phyloP scores from a whole-genome alignment of 2,797 vertebrate genomes.

The Podarcis lilfordi region DNA sequence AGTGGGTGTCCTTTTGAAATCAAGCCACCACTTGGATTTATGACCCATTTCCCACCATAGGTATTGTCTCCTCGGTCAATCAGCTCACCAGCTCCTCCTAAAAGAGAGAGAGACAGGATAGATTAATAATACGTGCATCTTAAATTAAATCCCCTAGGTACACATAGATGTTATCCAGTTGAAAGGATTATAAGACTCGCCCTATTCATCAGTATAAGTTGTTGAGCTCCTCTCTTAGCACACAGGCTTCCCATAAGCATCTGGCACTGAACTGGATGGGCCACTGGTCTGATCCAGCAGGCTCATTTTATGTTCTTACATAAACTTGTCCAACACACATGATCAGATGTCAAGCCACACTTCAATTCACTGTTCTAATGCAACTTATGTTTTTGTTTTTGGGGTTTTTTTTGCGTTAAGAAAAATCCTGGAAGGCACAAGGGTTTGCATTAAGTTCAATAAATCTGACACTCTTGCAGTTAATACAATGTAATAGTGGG shows the following conservation, averaged over 20 bases:
- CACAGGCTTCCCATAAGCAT: too few species aligned
- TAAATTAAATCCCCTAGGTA: not conserved
- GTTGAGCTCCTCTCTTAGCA: too few species aligned
- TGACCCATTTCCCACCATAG: constrained; percentile 94
- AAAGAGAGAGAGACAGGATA: not conserved
- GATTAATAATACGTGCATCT: not conserved
- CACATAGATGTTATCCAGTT: not conserved
- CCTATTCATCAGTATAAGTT: not conserved
- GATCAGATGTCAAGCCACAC: not conserved
- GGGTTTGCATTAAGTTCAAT: not conserved
- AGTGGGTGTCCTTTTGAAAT: constrained; percentile 97
- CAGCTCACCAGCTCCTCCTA: constrained; percentile 89
- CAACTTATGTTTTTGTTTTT: not conserved
- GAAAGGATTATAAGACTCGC: not conserved
- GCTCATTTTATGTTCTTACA: too few species aligned
- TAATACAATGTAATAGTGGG: not conserved
- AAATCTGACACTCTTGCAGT: not conserved
- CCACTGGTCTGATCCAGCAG: not conserved
- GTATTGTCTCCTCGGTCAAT: constrained; percentile 97
- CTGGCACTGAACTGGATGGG: too few species aligned
- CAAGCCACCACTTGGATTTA: constrained; percentile 97
- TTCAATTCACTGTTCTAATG: not conserved
- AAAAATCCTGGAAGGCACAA: not conserved
- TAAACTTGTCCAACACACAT: not conserved
- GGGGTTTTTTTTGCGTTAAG: not conserved